Conservation (phyloP, 2,113 vertebrate species). For the Notarius quadriscutis region DNA sequence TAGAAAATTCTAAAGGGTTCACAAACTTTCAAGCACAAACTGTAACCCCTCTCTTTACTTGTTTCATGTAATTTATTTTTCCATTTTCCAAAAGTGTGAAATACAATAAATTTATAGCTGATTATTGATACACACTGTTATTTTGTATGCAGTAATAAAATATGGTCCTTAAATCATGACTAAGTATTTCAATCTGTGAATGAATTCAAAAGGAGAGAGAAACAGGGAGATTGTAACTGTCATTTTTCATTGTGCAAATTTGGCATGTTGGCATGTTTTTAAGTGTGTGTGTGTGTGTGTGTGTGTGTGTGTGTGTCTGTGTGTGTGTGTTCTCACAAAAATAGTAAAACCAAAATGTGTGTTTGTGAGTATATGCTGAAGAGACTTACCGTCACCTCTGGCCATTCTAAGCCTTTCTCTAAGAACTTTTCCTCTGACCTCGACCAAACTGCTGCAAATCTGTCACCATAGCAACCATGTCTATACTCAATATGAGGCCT, state of each 20-base stretch:
- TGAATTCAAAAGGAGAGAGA: not conserved
- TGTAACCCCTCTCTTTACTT: not conserved
- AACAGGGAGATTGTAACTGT: not conserved
- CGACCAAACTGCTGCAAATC: slow-evolving; percentile 58
- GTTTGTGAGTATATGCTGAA: slow-evolving; percentile 31
- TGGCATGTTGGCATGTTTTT: not conserved
- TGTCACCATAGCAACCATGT: slow-evolving; percentile 74
- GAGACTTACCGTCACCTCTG: slow-evolving; percentile 21
- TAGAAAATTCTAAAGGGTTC: too few species aligned
- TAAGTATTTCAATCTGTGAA: not conserved
- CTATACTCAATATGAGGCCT: slow-evolving; percentile 68
- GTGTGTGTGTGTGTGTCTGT: not conserved
- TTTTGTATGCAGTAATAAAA: not conserved
- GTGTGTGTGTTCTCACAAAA: not conserved
- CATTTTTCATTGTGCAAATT: not conserved
- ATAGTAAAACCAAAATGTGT: not conserved
- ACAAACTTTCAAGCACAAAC: too few species aligned
- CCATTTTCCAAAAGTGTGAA: not conserved
- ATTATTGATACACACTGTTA: not conserved
- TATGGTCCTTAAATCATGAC: not conserved
- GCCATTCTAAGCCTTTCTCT: slow-evolving; percentile 41
- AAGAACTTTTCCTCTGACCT: slow-evolving; percentile 52
- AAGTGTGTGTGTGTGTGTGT: not conserved
- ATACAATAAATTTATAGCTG: not conserved
- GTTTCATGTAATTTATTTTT: slow-evolving; percentile 4